Conservation (phyloP, 2,888 invertebrate species). For the Selenia dentaria region DNA sequence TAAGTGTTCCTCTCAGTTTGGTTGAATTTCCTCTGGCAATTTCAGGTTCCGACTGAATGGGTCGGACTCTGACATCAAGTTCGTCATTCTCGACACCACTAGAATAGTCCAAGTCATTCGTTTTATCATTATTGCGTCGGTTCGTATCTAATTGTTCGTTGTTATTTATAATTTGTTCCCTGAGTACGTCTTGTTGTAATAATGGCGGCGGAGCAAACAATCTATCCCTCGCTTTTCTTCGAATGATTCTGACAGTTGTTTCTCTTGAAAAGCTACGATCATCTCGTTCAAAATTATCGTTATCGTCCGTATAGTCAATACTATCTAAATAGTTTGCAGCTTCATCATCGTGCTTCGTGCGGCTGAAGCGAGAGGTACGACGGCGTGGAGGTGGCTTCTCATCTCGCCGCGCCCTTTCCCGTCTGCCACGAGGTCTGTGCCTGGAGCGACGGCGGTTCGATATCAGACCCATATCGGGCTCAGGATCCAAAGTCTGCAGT, state of each 20-base stretch:
- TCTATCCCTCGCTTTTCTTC: slow-evolving; percentile 59
- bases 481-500: neutral
- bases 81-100: neutral
- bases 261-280: slow-evolving; percentile 33
- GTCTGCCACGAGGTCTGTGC: neutral
- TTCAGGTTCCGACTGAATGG: neutral
- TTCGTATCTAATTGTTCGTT: neutral
- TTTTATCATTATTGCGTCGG: neutral
- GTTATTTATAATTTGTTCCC: neutral
- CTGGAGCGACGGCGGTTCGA: neutral
- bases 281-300: slow-evolving; percentile 39
- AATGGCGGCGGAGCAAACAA: slow-evolving; percentile 20
- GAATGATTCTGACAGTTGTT: slow-evolving; percentile 43
- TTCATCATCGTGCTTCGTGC: neutral
- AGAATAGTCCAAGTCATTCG: neutral
- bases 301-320: slow-evolving; percentile 40
- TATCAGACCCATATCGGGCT: neutral
- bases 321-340: slow-evolving; percentile 27
- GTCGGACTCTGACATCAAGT: neutral
- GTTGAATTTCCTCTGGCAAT: slow-evolving; percentile 3
- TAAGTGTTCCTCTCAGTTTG: slow-evolving; percentile 16
- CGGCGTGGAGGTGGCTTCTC: neutral
- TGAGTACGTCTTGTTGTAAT: slow-evolving; percentile 4
- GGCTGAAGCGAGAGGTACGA: neutral
- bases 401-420: neutral